Percentiles rank a stretch among this genome's conserved stretches.
Evolutionary conservation across 2,888 invertebrate species (phyloP).

Genomic region (Heteropelma amictum): DNA sequence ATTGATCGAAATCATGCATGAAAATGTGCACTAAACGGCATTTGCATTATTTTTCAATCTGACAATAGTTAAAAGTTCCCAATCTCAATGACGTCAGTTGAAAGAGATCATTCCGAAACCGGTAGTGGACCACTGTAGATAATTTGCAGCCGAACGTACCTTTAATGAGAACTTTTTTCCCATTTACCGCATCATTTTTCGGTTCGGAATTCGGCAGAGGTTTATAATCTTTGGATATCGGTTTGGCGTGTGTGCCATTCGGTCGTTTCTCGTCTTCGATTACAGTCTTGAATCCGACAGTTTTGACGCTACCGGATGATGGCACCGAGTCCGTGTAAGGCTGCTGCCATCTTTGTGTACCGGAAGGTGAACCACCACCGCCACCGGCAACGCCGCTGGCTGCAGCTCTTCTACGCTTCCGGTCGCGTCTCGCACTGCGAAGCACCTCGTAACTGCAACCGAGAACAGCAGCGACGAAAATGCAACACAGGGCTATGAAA

Average conservation of each 20-base stretch:
- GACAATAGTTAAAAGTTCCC: not conserved
- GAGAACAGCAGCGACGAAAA: slow-evolving; percentile 85
- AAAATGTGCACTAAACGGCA: too few species aligned
- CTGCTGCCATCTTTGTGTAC: slow-evolving; percentile 69
- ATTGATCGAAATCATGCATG: not conserved
- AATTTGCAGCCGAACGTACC: slow-evolving; percentile 61
- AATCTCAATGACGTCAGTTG: not conserved
- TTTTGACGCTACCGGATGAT: slow-evolving; percentile 62
- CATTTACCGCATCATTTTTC: slow-evolving; percentile 67
- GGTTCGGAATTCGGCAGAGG: slow-evolving; percentile 69
- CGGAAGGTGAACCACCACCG: slow-evolving; percentile 59
- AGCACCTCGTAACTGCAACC: slow-evolving; percentile 85
- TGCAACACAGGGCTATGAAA: slow-evolving; percentile 87
- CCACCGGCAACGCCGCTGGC: slow-evolving; percentile 43
- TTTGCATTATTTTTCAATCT: not conserved
- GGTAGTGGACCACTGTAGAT: not conserved
- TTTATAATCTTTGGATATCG: slow-evolving; percentile 74
- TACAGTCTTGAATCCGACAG: slow-evolving; percentile 72
- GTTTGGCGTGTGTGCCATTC: slow-evolving; percentile 75
- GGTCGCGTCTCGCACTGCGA: slow-evolving; percentile 71
- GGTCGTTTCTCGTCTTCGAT: slow-evolving; percentile 71
- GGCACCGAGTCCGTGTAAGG: slow-evolving; percentile 67
- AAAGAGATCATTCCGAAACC: too few species aligned
- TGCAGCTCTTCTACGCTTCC: slow-evolving; percentile 66
- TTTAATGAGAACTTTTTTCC: slow-evolving; percentile 72